phyloP scores from a whole-genome alignment of 2,113 vertebrate genomes.

The Coturnix japonica region DNA sequence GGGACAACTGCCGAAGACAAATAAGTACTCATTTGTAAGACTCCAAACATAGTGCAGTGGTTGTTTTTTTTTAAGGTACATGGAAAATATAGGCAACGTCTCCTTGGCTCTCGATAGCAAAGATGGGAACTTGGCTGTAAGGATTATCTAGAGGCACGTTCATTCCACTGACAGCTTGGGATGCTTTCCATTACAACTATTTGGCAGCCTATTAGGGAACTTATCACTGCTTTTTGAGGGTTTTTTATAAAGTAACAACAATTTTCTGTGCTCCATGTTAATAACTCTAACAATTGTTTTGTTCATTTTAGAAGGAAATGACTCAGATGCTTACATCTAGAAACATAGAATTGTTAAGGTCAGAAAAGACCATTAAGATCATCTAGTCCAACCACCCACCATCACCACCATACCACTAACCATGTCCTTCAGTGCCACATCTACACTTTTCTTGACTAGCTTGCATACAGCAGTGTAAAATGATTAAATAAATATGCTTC shows the following conservation, averaged over 20 bases:
- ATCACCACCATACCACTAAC: too few relatives aligned
- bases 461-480: neutral
- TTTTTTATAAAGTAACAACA: neutral
- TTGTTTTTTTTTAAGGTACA: neutral
- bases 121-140: neutral
- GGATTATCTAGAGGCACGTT: neutral
- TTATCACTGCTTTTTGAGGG: neutral
- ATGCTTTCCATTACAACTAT: neutral
- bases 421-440: too few relatives aligned
- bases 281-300: neutral
- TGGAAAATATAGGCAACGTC: neutral
- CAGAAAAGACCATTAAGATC: too few relatives aligned
- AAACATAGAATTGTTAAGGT: too few relatives aligned
- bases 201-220: neutral
- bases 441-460: too few relatives aligned
- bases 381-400: too few relatives aligned
- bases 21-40: neutral
- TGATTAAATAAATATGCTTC: neutral
- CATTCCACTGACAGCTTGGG: neutral
- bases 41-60: neutral
- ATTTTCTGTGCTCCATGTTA: neutral
- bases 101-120: neutral
- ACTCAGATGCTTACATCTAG: neutral
- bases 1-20: conserved; percentile 11
- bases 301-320: neutral